phyloP scores from a whole-genome alignment of 1,140 invertebrate genomes.

The Drosophila melanica region DNA sequence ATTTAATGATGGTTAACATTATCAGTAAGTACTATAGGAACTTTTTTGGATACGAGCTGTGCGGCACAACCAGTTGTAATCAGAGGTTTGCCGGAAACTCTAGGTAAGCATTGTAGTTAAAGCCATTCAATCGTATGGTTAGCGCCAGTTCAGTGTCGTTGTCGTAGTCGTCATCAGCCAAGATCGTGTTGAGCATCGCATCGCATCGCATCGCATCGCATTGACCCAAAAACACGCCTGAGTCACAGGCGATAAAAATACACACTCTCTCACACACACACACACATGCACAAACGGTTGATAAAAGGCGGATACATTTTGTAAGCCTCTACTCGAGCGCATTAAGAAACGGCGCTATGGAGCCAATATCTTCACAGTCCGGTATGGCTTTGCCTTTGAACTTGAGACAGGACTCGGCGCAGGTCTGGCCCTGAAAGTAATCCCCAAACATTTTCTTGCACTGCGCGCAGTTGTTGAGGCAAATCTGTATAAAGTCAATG shows the following conservation, averaged over 20 bases:
- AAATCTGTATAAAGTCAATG: conserved; percentile 85
- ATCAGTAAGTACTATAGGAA: conserved; percentile 30
- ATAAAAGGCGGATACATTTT: conserved; percentile 29
- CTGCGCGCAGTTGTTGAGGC: conserved; percentile 93
- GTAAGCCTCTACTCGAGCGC: conserved; percentile 76
- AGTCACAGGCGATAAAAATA: conserved; percentile 65
- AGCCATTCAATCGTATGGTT: conserved; percentile 8
- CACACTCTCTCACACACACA: neutral
- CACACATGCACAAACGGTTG: conserved; percentile 13
- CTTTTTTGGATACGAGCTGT: conserved; percentile 23
- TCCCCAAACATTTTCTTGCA: conserved; percentile 94
- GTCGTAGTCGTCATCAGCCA: conserved; percentile 47
- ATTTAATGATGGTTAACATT: conserved; percentile 10
- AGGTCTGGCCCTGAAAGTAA: conserved; percentile 92
- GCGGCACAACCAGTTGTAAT: neutral
- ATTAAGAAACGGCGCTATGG: conserved; percentile 91
- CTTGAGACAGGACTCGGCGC: conserved; percentile 92
- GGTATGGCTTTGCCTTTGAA: conserved; percentile 92
- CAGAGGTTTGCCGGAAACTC: conserved; percentile 5
- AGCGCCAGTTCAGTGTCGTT: conserved; percentile 33
- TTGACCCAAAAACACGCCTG: conserved; percentile 67
- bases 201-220: conserved; percentile 44
- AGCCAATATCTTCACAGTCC: conserved; percentile 91
- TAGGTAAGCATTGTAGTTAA: conserved; percentile 11
- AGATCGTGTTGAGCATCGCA: conserved; percentile 53